Percentiles rank a stretch among this genome's conserved stretches.
Conservation (phyloP, 2,888 invertebrate genomes). For the Argyra leucocephala region DNA sequence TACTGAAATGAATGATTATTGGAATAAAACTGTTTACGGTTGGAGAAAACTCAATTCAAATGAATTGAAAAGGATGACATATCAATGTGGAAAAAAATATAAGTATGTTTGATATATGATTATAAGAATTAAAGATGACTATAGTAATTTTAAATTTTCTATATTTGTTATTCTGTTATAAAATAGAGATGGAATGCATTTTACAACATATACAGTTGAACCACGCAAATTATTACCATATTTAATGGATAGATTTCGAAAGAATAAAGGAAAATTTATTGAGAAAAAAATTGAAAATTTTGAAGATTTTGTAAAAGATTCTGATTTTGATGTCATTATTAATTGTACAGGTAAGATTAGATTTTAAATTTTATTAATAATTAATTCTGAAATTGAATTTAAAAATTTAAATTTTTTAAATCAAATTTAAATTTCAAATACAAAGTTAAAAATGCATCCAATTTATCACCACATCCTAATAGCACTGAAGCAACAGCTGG, state of each 20-base stretch:
- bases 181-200: constrained; percentile 53
- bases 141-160: not conserved
- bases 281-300: constrained; percentile 48
- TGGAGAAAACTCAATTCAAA: constrained; percentile 32
- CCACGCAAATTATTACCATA: constrained; percentile 56
- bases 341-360: constrained; percentile 55
- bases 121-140: not conserved
- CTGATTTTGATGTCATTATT: constrained; percentile 57
- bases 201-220: constrained; percentile 59
- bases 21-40: constrained; percentile 45
- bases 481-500: no score
- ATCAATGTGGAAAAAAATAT: constrained; percentile 38
- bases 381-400: no score
- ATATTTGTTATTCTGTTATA: constrained; percentile 7
- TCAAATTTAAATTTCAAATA: no score
- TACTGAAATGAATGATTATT: constrained; percentile 33
- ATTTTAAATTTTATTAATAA: no score
- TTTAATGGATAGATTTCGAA: constrained; percentile 52
- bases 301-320: constrained; percentile 40
- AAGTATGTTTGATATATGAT: constrained; percentile 31
- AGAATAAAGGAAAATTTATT: constrained; percentile 50
- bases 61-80: constrained; percentile 38
- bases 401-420: no score
- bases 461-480: no score
- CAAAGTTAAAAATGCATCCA: no score